phyloP scores from a whole-genome alignment of 1,140 invertebrate genomes.

The Drosophila obscura region DNA sequence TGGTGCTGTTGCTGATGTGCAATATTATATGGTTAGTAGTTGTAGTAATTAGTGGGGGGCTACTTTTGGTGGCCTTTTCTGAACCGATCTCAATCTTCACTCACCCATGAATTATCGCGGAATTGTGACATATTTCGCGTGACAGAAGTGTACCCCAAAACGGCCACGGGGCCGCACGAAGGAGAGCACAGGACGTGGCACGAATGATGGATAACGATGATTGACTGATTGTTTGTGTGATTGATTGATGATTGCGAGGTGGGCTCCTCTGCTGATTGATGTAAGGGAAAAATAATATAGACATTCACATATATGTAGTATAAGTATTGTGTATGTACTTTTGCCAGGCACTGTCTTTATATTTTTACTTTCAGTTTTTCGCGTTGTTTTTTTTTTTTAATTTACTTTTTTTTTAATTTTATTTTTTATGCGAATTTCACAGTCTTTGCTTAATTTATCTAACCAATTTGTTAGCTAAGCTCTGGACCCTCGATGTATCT shows the following conservation, averaged over 20 bases:
- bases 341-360: slow-evolving; percentile 16
- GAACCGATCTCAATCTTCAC: slow-evolving; percentile 45
- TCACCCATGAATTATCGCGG: slow-evolving; percentile 84
- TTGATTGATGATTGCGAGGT: slow-evolving; percentile 1
- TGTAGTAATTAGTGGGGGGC: slow-evolving; percentile 25
- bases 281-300: not conserved
- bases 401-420: not conserved
- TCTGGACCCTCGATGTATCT: too few species aligned
- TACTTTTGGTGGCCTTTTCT: not conserved
- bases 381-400: slow-evolving; percentile 21
- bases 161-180: slow-evolving; percentile 12
- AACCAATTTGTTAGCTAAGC: slow-evolving; percentile 73
- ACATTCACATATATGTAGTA: not conserved
- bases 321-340: not conserved
- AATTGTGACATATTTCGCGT: slow-evolving; percentile 81
- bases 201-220: slow-evolving; percentile 16
- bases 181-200: slow-evolving; percentile 6
- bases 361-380: slow-evolving; percentile 53
- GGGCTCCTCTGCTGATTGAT: not conserved
- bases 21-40: slow-evolving; percentile 33
- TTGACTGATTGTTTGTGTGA: not conserved
- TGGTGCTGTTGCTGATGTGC: slow-evolving; percentile 12
- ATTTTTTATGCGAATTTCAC: slow-evolving; percentile 34
- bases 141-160: slow-evolving; percentile 12
- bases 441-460: slow-evolving; percentile 66